These are phyloP conservation scores for Triplophysa dalaica DNA, from an alignment of 2,113 vertebrate species.

Conservation along the genomic window DNA sequence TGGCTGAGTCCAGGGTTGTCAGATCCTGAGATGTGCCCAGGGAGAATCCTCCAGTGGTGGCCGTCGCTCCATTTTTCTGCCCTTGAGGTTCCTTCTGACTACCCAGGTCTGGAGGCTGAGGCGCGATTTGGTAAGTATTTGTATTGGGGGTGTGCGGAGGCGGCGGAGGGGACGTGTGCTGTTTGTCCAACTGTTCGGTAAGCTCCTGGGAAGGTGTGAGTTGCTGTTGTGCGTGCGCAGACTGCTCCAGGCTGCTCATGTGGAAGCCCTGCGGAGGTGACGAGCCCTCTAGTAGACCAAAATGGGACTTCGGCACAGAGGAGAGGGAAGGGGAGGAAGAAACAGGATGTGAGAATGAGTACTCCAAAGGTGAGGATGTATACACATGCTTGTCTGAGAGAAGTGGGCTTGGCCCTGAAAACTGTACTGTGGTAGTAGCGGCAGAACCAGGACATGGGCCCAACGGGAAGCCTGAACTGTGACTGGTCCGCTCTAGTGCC, in stretches of 20 bases:
- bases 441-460: conserved; percentile 82
- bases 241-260: conserved; percentile 86
- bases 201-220: conserved; percentile 99
- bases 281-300: conserved; percentile 89
- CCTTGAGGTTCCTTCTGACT: conserved; percentile 83
- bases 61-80: conserved; percentile 71
- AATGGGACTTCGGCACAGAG: conserved; percentile 95
- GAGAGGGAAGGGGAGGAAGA: conserved; percentile 76
- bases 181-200: conserved; percentile 93
- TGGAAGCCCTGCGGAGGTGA: conserved; percentile 85
- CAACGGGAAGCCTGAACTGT: conserved; percentile 85
- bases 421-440: conserved; percentile 82
- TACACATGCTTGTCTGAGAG: conserved; percentile 94
- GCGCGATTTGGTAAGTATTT: conserved; percentile 81
- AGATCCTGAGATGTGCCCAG: conserved; percentile 85
- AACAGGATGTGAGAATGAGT: conserved; percentile 88
- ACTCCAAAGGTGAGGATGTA: conserved; percentile 92
- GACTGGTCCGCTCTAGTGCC: conserved; percentile 96
- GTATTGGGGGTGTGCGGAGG: conserved; percentile 59
- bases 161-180: conserved; percentile 76
- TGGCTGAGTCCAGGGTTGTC: conserved; percentile 85
- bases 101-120: conserved; percentile 77
- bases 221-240: conserved; percentile 85
- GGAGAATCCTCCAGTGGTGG: conserved; percentile 76
- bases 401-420: conserved; percentile 80